A percentile compares a stretch with the other conserved stretches of the same genome.
These are phyloP conservation scores for Leistus spinibarbis DNA, from an alignment of 2,888 invertebrate species.

Conservation along the genomic window DNA sequence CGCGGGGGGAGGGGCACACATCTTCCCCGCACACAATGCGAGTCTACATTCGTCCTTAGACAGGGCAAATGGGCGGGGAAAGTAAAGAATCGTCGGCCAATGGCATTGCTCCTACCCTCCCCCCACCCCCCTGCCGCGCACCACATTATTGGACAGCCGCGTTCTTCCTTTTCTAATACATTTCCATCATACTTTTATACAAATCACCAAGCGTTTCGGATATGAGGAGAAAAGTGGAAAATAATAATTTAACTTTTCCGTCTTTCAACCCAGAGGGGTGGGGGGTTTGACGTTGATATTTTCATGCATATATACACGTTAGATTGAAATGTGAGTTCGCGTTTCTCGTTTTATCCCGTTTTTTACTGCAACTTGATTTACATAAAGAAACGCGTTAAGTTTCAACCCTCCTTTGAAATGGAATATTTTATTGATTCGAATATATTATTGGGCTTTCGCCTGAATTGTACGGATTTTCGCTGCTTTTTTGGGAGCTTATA, in stretches of 20 bases:
- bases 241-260: background rate
- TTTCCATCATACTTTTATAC: background rate
- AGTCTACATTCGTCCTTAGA: conserved; percentile 4
- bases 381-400: background rate
- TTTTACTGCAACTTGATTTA: background rate
- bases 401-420: background rate
- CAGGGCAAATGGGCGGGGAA: conserved; percentile 49
- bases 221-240: background rate
- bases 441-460: background rate
- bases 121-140: conserved; percentile 45
- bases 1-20: background rate
- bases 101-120: conserved; percentile 47
- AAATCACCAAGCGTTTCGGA: background rate
- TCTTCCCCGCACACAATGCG: conserved; percentile 1
- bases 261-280: too few relatives aligned
- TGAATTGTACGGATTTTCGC: background rate
- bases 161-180: background rate
- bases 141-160: background rate
- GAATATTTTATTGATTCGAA: background rate
- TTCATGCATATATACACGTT: background rate
- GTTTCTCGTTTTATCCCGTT: background rate
- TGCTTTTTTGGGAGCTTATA: background rate
- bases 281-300: too few relatives aligned
- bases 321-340: background rate
- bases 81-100: conserved; percentile 50